Base-by-base conservation (phyloP, 2,888 invertebrate genomes). In the Bugulina stolonifera region DNA sequence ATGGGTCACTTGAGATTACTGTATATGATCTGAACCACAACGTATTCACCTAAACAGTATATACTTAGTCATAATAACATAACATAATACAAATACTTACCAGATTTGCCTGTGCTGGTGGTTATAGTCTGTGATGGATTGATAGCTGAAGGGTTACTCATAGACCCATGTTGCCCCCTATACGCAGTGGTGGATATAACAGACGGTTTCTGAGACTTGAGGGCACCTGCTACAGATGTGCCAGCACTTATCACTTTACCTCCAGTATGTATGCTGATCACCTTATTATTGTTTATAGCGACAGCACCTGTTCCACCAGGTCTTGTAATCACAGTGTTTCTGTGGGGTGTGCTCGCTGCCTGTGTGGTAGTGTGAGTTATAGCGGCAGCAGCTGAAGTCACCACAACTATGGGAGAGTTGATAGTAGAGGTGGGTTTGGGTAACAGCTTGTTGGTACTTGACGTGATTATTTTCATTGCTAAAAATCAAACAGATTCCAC, bases 381-480 rank as follows among this genome's bases (percentile, higher is more conserved):
- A 29, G 72, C 52, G 29, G 54, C 35, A 5, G 58, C 32, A 23
- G 69, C 69, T 23, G 75, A 71, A 5, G 75, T 71, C 27, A 81
- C 81, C 23, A 82, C 80, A 2, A 82, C 81, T n/a, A 82, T 78
- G 0, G 80, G 79, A 57, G 55, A 32, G 54, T 69, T 55, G 54
- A 54, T 27, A 34, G 57, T n/a, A 1, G 81, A 79, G 18, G 27
- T 25, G 3, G 64, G 34, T 73, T 81, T 81, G 14, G 83, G 82
- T 35, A 83, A 75, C 35, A 83, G 80, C 74, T 82, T 82, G 75
- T 79, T 80, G 35, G 78, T 77, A 23, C 77, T 75, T 22, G 73
- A 34, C 0, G 81, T 81, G 27, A 81, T 81, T 35, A 81, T 81
- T 74, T 81, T 81, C 81, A 81, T 81, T n/a, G 80, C 81, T 81